phyloP scores from a whole-genome alignment of 2,113 vertebrate species.

The Apaloderma vittatum region DNA sequence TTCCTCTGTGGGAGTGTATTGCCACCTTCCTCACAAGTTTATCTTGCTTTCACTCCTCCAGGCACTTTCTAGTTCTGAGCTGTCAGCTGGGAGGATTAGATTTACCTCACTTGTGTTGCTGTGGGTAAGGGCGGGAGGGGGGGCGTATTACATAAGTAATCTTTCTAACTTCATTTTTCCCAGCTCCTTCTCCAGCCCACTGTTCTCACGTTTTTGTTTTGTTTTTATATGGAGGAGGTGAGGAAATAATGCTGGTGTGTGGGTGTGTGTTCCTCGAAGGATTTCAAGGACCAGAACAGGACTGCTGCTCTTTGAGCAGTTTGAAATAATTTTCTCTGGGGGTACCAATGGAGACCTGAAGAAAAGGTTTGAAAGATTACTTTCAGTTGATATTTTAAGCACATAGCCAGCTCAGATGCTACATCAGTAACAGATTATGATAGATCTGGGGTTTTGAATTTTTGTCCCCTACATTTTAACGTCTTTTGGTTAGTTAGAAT shows the following conservation, averaged over 20 bases:
- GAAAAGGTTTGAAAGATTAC: slow-evolving; percentile 15
- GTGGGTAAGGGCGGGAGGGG: slow-evolving; percentile 45
- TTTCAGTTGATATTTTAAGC: slow-evolving; percentile 32
- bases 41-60: slow-evolving; percentile 13
- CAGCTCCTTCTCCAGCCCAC: slow-evolving; percentile 44
- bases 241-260: slow-evolving; percentile 45
- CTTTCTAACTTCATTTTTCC: slow-evolving; percentile 38
- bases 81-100: slow-evolving; percentile 7
- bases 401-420: background rate
- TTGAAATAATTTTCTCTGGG: slow-evolving; percentile 8
- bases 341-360: background rate
- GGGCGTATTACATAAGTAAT: slow-evolving; percentile 59
- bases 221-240: slow-evolving; percentile 43
- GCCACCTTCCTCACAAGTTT: slow-evolving; percentile 19
- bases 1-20: slow-evolving; percentile 14
- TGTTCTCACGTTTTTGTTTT: slow-evolving; percentile 54
- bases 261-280: slow-evolving; percentile 18
- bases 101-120: slow-evolving; percentile 34
- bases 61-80: background rate
- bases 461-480: slow-evolving; percentile 4
- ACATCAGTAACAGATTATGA: background rate
- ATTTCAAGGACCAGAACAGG: slow-evolving; percentile 34
- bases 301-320: slow-evolving; percentile 8
- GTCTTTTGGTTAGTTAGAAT: background rate
- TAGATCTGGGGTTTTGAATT: slow-evolving; percentile 17